These are phyloP conservation scores for Liasis olivaceus DNA, from an alignment of 2,797 vertebrate species.

Conservation along the genomic window DNA sequence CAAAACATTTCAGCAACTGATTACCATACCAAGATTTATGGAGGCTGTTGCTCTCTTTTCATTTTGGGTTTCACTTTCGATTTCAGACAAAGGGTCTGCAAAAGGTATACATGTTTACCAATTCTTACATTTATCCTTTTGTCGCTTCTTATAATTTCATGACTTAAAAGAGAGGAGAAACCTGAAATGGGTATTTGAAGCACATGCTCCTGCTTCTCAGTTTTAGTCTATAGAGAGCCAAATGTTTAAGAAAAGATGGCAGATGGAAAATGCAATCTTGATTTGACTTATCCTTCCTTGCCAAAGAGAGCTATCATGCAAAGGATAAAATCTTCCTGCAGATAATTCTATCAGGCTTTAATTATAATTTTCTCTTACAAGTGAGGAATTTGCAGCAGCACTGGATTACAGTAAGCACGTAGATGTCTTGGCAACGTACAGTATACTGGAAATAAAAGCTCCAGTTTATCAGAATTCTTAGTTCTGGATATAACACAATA, in stretches of 20 bases:
- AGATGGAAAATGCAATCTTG: neutral
- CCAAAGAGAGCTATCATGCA: neutral
- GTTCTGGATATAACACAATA: neutral
- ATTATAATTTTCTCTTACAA: neutral
- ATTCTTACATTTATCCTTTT: neutral
- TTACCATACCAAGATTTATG: neutral
- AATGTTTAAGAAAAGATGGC: neutral
- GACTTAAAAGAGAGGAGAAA: slow-evolving; percentile 4
- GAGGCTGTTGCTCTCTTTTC: neutral
- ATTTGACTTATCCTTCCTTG: slow-evolving; percentile 2
- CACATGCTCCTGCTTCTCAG: neutral
- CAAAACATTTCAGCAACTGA: neutral
- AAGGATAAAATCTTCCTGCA: neutral
- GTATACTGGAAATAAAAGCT: neutral
- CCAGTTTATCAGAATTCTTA: neutral
- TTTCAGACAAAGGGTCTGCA: neutral
- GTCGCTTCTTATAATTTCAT: neutral
- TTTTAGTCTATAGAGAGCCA: neutral
- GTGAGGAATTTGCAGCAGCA: slow-evolving; percentile 8
- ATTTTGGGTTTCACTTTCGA: neutral
- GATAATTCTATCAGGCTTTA: slow-evolving; percentile 4
- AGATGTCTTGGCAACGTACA: neutral
- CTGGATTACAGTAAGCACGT: slow-evolving; percentile 4
- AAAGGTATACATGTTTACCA: slow-evolving; percentile 22
- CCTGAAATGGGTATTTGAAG: slow-evolving; percentile 3